Evolutionary conservation across 2,113 vertebrate genomes (phyloP), one percentile per base, ranked within the genome.

Genomic region (Pogonocichla stellata): DNA sequence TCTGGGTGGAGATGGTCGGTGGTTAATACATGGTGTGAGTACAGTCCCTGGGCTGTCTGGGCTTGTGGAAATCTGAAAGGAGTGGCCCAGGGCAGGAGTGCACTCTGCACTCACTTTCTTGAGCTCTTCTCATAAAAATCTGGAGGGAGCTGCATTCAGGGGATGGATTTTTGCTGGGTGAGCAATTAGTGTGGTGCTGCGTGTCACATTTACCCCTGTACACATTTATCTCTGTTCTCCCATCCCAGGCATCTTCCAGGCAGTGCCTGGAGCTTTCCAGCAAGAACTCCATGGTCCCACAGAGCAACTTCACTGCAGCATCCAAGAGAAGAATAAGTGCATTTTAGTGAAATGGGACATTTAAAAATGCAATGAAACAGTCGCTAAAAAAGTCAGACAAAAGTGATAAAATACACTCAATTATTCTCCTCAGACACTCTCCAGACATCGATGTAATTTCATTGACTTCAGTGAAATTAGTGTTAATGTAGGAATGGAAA

Each of bases 401-500:
- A 92, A 94, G 92, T 93, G 92, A 92, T 96, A 95, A 95, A 93
- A 95, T 71, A 14, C 72, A 75, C 89, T 93, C 80, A 92, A 56
- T 96, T 95, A 92, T 91, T 96, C 70, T 92, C 25, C 77, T 93
- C 92, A 75, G 94, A 94, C 94, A 84, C 43, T 88, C 75, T 94
- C 88, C 90, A 96, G 93, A 93, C 43, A 1, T 73, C 80, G 57
- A 19, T 42, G 64, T 94, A 96, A 96, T 92, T 94, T 95, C 88
- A 94, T 95, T 93, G 75, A 85, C 90, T 96, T 96, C 67, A 84
- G 79, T 94, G 80, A 97, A 96, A 96, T 96, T 92, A 93, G 90
- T 90, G 92, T 94, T 97, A 95, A 96, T 90, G 86, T 84, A 86
- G 96, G 80, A 87, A 97, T 96, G 94, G 96, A 95, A 95, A 96